Base-by-base conservation (phyloP, 2,113 vertebrate species). In the Cinclus cinclus region DNA sequence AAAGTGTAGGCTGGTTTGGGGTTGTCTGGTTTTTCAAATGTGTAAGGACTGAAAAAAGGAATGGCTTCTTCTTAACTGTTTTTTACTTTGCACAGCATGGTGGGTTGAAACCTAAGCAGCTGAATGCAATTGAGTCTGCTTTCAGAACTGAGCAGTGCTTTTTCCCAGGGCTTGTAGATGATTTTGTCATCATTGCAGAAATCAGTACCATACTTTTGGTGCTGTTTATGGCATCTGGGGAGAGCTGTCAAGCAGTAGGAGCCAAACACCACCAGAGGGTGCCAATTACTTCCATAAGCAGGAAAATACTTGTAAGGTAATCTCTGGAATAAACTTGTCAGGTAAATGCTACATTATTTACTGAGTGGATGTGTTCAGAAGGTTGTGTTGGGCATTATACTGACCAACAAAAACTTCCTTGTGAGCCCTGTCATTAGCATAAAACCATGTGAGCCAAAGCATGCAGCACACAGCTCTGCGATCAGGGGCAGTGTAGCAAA, bases 261-360 rank as follows among this genome's bases (percentile, higher is more conserved):
- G 2, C 5, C 28, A 15, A 1, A 0, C 0, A n/a, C 97, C 98
- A 97, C 95, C 47, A 97, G 98, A 98, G 97, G 97, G 97, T 22
- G 95, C 60, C 23, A 94, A 44, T 47, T 83, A 71, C 94, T 69
- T 90, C 80, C 73, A 27, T 47, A 95, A 92, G 22, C 23, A 49
- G n/a, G 17, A 41, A 65, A 22, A 69, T 21, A 39, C 37, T 35
- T 23, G 11, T 22, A 37, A 28, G 30, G 17, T 16, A 56, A 33
- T 22, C 12, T 23, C 41, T 24, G 65, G 44, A 23, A 68, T n/a
- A 64, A 25, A n/a, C 15, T 33, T 33, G 15, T 35, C 33, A 30
- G 41, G 19, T 17, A 68, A 92, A 13, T 10, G 31, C 28, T 79
- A 6, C 4, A 15, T 53, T 63, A 68, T 39, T 87, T 67, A n/a